Evolutionary conservation across 2,888 invertebrate species (phyloP), one percentile per base, ranked within the genome.

Genomic region (Polydesmus complanatus): DNA sequence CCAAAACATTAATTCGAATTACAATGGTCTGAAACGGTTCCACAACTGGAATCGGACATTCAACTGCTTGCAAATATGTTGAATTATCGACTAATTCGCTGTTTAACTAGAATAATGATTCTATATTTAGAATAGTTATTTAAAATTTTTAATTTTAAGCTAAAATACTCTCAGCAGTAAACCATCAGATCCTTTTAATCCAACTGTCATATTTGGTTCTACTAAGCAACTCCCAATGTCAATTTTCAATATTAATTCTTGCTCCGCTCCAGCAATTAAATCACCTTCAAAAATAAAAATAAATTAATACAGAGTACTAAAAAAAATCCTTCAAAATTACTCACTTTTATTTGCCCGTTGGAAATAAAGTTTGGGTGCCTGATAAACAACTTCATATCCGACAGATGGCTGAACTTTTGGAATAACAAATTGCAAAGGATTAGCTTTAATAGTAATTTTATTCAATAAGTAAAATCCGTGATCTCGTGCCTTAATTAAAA

Each of bases 201-300:
- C 79, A 50, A 87, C 77, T 64, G 73, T 75, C 56, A 82, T 78
- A 62, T 80, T 80, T 79, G 83, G 74, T 54, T 81, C 79, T 70
- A 91, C 83, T 63, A 78, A 78, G 62, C 83, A 82, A 74, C 89
- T 90, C 1, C 91, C 91, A 64, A 86, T 85, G 0, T 82, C 81
- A 19, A 92, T 80, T 51, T 83, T 81, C 58, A 92, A 70, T 66
- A 83, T 81, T 76, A 91, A 82, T 22, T 81, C 79, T 72, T 91
- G 90, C 67, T 85, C 83, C 64, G 90, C 78, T 0, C 91, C 91
- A 0, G 89, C 88, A 3, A 92, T 78, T 54, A 92, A 76, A 68
- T 88, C 86, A 65, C 84, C 83, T 63, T 23, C 51, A 11, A 26
- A 37, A 11, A 27, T 19, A 52, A 52, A 22, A 56, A 56, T 11